A percentile compares a stretch with the other conserved stretches of the same genome.
Evolutionary conservation across 2,113 vertebrate species (phyloP).

Genomic region (Nasalis larvatus): DNA sequence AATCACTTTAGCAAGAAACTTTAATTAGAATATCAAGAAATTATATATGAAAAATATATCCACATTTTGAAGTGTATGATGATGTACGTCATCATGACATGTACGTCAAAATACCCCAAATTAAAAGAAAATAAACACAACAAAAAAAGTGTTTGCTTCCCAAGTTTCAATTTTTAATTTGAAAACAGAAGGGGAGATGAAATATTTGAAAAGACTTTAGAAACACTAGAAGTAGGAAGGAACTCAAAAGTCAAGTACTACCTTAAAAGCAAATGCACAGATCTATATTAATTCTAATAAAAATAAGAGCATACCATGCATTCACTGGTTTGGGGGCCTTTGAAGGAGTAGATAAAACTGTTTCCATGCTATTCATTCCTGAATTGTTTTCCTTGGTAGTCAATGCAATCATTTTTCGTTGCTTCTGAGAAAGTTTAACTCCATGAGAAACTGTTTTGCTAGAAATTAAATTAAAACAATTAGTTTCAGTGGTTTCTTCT

Average conservation of each 20-base stretch:
- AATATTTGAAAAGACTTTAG: neutral
- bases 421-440: slow-evolving; percentile 96
- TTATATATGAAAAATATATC: neutral
- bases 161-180: slow-evolving; percentile 20
- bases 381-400: slow-evolving; percentile 89
- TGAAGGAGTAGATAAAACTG: slow-evolving; percentile 78
- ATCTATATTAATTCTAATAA: slow-evolving; percentile 26
- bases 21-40: neutral
- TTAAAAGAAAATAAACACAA: neutral
- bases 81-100: neutral
- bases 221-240: neutral
- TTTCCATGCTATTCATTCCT: slow-evolving; percentile 80
- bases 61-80: neutral
- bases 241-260: neutral
- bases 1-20: slow-evolving; percentile 5
- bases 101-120: neutral
- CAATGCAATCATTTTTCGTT: slow-evolving; percentile 96
- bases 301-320: slow-evolving; percentile 88
- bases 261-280: neutral
- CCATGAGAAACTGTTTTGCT: slow-evolving; percentile 87
- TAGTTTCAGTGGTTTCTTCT: neutral
- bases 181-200: neutral
- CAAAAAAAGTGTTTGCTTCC: neutral
- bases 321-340: slow-evolving; percentile 87
- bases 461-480: slow-evolving; percentile 73